These are phyloP conservation scores for Novumbra hubbsi DNA, from an alignment of 2,797 vertebrate genomes.

Conservation along the genomic window DNA sequence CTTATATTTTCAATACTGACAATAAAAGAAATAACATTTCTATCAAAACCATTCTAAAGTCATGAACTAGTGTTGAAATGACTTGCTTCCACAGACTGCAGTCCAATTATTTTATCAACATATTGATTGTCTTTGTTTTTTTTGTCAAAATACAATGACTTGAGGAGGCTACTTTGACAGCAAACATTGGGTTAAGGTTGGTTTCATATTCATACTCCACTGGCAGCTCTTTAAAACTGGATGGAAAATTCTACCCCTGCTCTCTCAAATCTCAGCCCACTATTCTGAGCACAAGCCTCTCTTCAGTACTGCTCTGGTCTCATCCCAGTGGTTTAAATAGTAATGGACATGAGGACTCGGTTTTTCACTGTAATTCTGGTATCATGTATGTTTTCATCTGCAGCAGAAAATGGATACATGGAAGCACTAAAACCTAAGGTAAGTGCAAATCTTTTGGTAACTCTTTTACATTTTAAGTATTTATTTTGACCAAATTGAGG, in stretches of 20 bases:
- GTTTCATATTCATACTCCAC: conserved; percentile 47
- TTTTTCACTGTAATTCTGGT: conserved; percentile 71
- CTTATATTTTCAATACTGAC: neutral
- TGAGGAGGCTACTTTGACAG: conserved; percentile 40
- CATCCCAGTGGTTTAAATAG: conserved; percentile 43
- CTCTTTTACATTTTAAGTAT: neutral
- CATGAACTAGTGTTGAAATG: neutral
- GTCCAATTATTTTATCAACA: neutral
- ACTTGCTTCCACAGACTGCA: neutral
- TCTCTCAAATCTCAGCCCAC: conserved; percentile 49
- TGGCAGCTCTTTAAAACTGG: conserved; percentile 60
- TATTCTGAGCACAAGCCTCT: conserved; percentile 41
- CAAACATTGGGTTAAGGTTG: conserved; percentile 69
- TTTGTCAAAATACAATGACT: neutral
- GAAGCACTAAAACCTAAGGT: conserved; percentile 66
- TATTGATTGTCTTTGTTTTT: neutral
- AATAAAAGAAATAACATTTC: neutral
- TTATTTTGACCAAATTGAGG: neutral
- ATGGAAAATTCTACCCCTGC: conserved; percentile 62
- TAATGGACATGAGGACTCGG: conserved; percentile 54
- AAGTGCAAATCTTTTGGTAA: conserved; percentile 16
- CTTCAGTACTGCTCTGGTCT: conserved; percentile 25
- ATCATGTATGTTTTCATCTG: conserved; percentile 75
- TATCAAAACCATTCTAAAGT: neutral
- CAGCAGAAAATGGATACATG: conserved; percentile 56